Evolutionary conservation across 2,113 vertebrate species (phyloP).

Genomic region (Cavia porcellus): DNA sequence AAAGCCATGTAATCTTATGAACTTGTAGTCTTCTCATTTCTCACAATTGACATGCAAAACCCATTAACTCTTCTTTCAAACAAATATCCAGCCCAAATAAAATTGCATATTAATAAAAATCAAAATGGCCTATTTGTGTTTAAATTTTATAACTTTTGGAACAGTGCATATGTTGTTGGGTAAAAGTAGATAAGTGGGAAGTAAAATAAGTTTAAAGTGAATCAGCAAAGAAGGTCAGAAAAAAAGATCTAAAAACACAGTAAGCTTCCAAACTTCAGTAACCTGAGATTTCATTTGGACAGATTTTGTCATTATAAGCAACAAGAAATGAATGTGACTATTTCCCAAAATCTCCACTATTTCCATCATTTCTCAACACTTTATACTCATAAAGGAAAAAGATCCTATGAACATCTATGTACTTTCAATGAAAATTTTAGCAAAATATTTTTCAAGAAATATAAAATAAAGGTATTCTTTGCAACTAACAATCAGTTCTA

Average conservation of each 20-base stretch:
- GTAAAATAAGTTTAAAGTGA: conserved; percentile 79
- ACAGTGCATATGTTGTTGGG: conserved; percentile 38
- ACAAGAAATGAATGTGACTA: conserved; percentile 40
- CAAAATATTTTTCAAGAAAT: not conserved
- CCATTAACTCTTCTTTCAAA: conserved; percentile 74
- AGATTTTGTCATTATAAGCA: conserved; percentile 38
- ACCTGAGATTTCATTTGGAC: conserved; percentile 38
- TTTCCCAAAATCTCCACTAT: not conserved
- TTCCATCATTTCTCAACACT: conserved; percentile 33
- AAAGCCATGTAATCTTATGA: conserved; percentile 67
- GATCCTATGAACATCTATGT: not conserved
- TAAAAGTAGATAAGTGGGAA: conserved; percentile 80
- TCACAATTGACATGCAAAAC: conserved; percentile 74
- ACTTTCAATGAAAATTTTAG: conserved; percentile 30
- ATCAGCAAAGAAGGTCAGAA: conserved; percentile 68
- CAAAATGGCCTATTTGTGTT: conserved; percentile 79
- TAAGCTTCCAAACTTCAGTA: conserved; percentile 29
- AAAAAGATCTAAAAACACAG: conserved; percentile 60
- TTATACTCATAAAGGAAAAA: not conserved
- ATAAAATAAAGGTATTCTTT: conserved; percentile 5
- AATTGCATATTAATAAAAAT: conserved; percentile 85
- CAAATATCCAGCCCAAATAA: conserved; percentile 82
- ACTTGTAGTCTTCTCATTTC: conserved; percentile 77
- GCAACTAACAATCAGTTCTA: not conserved
- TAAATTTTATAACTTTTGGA: conserved; percentile 84